Base-by-base conservation (phyloP, 2,113 vertebrate genomes). In the Cyphomyrus discorhynchus region DNA sequence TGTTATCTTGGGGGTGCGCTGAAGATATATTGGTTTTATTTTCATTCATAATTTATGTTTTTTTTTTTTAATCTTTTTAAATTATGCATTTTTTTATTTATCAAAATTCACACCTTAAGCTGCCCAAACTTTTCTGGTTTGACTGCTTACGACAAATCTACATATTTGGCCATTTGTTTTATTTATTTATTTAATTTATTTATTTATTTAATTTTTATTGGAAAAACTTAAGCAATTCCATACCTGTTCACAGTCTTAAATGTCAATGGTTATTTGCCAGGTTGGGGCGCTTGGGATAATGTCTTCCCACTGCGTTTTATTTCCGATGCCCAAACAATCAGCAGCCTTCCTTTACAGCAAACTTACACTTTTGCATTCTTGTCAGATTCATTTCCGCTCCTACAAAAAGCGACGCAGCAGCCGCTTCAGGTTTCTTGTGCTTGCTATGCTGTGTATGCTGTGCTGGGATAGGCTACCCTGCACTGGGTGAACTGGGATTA, bases 401-500 rank as follows among this genome's bases (percentile, higher is more conserved):
- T 45, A 42, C 13, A 6, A 6, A 80, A 80, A 80, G 74, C 1
- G 15, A 42, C 1, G 1, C 74, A 17, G 15, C 74, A 21, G 74
- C 0, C 5, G 74, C 24, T 47, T 42, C n/a, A 31, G 50, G 27
- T 42, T 39, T 82, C 21, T 24, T 39, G 35, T 50, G 53, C 31
- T 53, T 58, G 50, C 21, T 84, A 89, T 58, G 49, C 27, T 27
- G 31, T 1, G 52, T 53, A 85, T 89, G 80, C 82, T 84, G 35
- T 89, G 42, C 21, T 85, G 89, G 42, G 82, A 80, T 45, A 17
- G 89, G 52, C 39, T 19, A 85, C 52, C n/a, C 42, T 62, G 80
- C 89, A 62, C 80, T 89, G 89, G 77, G 77, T 35, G 21, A 45
- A 50, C 88, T 89, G 77, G 88, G 77, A 58, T 89, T 89, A 83